Percentiles rank a stretch among this genome's conserved stretches.
Conservation (phyloP, 2,797 vertebrate species). For the Cephalopachus bancanus region DNA sequence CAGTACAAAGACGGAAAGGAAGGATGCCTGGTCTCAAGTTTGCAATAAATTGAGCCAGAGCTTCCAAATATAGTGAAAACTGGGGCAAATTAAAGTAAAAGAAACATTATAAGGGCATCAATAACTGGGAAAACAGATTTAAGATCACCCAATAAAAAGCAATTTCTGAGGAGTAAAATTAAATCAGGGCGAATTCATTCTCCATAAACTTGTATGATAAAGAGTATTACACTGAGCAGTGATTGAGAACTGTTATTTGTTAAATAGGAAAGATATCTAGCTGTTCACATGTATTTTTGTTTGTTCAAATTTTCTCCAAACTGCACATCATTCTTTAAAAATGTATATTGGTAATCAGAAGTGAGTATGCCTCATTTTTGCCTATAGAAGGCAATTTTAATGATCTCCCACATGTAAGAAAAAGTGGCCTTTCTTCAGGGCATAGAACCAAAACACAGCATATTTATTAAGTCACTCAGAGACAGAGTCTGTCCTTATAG, state of each 20-base stretch:
- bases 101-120: not conserved
- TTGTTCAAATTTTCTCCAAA: slow-evolving; percentile 13
- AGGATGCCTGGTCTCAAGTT: not conserved
- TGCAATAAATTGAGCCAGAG: not conserved
- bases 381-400: not conserved
- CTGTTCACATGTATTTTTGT: not conserved
- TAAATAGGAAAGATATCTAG: not conserved
- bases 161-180: not conserved
- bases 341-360: not conserved
- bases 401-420: not conserved
- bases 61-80: not conserved
- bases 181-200: not conserved
- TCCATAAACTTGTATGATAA: not conserved
- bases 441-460: not conserved
- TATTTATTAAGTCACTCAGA: not conserved
- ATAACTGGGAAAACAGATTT: not conserved
- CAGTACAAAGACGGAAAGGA: not conserved
- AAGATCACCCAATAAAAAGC: not conserved
- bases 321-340: not conserved
- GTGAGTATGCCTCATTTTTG: not conserved
- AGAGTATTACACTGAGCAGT: not conserved
- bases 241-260: not conserved
- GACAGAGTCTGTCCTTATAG: not conserved
- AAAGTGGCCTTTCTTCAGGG: not conserved
- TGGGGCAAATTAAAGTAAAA: not conserved